Percentiles rank a stretch among this genome's conserved stretches.
Conservation (phyloP, 1,140 invertebrate species). For the Sinonovacula constricta region DNA sequence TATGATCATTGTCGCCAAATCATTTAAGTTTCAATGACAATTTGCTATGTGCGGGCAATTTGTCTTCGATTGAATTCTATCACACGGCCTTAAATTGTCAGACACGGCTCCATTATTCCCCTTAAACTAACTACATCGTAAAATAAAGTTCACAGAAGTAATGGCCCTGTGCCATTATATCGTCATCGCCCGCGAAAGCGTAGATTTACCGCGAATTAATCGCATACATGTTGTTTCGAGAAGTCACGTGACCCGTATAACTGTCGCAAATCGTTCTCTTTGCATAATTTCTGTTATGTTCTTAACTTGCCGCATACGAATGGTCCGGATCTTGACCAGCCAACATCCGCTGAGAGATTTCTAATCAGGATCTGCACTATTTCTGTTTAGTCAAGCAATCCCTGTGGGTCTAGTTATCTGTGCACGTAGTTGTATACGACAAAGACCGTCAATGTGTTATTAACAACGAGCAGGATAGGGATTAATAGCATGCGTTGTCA, state of each 20-base stretch:
- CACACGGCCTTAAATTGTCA: conserved; percentile 46
- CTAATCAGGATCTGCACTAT: no score
- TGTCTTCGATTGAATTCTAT: conserved; percentile 50
- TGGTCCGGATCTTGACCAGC: no score
- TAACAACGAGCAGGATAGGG: no score
- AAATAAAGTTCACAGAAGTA: conserved; percentile 51
- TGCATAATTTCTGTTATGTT: conserved; percentile 38
- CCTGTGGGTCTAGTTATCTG: no score
- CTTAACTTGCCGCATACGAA: no score
- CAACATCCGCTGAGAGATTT: no score
- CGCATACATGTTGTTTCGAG: conserved; percentile 38
- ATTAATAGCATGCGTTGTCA: conserved; percentile 45
- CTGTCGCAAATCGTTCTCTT: conserved; percentile 34
- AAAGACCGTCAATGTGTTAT: no score
- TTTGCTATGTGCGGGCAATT: conserved; percentile 50
- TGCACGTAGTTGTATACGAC: no score
- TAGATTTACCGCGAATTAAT: conserved; percentile 42
- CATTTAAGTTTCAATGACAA: conserved; percentile 47
- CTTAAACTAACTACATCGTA: conserved; percentile 50
- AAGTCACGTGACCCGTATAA: conserved; percentile 32
- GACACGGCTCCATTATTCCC: conserved; percentile 36
- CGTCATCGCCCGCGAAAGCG: conserved; percentile 31
- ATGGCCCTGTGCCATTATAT: conserved; percentile 38
- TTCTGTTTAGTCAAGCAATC: no score
- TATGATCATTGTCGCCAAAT: no score